A percentile compares a stretch with the other conserved stretches of the same genome.
Evolutionary conservation across 2,797 vertebrate genomes (phyloP).

Genomic region (Pachyuromys duprasi): DNA sequence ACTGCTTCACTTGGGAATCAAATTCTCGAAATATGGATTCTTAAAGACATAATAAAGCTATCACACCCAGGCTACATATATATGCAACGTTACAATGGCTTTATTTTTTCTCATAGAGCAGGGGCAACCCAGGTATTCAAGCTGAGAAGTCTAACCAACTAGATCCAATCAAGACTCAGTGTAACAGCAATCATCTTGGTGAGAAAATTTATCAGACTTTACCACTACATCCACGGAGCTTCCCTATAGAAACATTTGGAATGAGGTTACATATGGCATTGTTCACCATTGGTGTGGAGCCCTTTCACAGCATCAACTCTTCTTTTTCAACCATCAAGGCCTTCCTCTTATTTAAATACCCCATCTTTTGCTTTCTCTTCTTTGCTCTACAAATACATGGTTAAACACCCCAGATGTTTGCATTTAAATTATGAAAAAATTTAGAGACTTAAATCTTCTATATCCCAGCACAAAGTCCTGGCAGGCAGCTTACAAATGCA

Average conservation of each 20-base stretch:
- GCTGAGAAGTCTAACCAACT: background rate
- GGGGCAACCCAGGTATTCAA: background rate
- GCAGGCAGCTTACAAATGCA: background rate
- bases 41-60: background rate
- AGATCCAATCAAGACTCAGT: background rate
- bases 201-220: background rate
- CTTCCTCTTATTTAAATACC: background rate
- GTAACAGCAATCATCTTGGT: background rate
- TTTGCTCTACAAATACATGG: background rate
- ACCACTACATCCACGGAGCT: rapidly evolving
- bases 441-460: background rate
- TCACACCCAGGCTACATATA: background rate
- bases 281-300: background rate
- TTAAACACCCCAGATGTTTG: background rate
- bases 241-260: background rate
- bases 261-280: background rate
- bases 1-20: background rate
- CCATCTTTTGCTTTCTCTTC: too few species aligned
- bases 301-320: background rate
- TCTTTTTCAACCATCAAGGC: background rate
- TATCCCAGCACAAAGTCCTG: background rate
- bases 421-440: background rate
- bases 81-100: background rate
- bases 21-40: background rate
- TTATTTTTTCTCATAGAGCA: background rate